Conservation (phyloP, 2,888 invertebrate species). For the Orthosia gothica region DNA sequence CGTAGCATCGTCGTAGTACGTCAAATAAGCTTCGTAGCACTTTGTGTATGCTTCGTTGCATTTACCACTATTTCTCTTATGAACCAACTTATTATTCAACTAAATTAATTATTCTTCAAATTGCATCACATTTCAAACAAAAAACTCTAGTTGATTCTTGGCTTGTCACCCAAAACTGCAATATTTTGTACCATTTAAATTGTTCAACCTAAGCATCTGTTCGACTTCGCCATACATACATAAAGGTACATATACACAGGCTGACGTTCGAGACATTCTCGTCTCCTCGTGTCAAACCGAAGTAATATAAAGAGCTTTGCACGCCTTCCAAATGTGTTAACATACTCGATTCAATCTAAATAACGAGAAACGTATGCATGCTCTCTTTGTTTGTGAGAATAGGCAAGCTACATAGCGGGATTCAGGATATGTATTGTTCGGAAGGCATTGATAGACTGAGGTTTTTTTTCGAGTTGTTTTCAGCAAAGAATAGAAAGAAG, state of each 20-base stretch:
- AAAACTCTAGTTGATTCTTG: not conserved
- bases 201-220: slow-evolving; percentile 15
- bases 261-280: slow-evolving; percentile 26
- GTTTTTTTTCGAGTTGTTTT: not conserved
- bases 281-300: slow-evolving; percentile 35
- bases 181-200: not conserved
- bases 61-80: not conserved
- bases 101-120: not conserved
- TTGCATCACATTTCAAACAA: not conserved
- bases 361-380: slow-evolving; percentile 37
- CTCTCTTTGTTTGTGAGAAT: slow-evolving; percentile 34
- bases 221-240: not conserved
- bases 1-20: slow-evolving; percentile 13
- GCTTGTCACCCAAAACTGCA: not conserved
- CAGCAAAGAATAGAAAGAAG: not conserved
- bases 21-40: not conserved
- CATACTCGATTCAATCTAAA: slow-evolving; percentile 52
- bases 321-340: slow-evolving; percentile 48
- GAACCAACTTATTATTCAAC: not conserved
- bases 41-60: not conserved
- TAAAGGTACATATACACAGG: slow-evolving; percentile 5
- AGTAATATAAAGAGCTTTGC: slow-evolving; percentile 53
- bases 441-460: not conserved
- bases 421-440: not conserved
- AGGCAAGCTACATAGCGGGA: not conserved